A percentile compares a stretch with the other conserved stretches of the same genome.
Evolutionary conservation across 2,113 vertebrate genomes (phyloP).

Genomic region (Burhinus oedicnemus): DNA sequence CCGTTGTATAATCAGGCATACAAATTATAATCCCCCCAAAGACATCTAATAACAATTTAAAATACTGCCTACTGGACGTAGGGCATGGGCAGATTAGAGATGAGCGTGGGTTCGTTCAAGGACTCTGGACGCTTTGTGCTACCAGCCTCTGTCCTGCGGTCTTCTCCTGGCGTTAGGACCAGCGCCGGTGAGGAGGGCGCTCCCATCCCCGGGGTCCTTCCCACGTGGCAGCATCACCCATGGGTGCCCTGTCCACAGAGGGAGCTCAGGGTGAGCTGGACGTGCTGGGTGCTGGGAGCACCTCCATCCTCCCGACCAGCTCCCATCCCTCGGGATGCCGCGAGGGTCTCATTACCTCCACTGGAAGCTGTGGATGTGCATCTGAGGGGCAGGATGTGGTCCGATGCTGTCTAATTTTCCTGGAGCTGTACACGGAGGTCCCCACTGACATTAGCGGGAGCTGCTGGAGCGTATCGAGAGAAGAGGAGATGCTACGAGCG

Average conservation of each 20-base stretch:
- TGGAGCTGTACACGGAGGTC: constrained; percentile 12
- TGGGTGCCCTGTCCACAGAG: rapidly evolving
- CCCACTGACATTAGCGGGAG: constrained; percentile 48
- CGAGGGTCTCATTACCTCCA: background rate
- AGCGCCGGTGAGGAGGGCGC: rapidly evolving
- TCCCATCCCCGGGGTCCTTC: background rate
- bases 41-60: constrained; percentile 75
- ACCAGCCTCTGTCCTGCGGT: background rate
- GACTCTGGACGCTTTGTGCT: background rate
- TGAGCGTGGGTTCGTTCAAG: constrained; percentile 20
- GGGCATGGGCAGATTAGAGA: constrained; percentile 58
- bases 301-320: background rate
- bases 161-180: background rate
- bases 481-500: background rate
- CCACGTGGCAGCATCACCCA: rapidly evolving
- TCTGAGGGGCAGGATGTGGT: background rate
- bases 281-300: background rate
- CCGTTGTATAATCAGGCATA: constrained; percentile 76
- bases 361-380: background rate
- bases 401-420: constrained; percentile 29
- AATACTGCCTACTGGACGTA: constrained; percentile 57
- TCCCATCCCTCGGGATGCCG: background rate
- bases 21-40: constrained; percentile 77
- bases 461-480: constrained; percentile 22
- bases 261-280: background rate